These are phyloP conservation scores for Cetoscarus ocellatus DNA, from an alignment of 2,797 vertebrate genomes.

Conservation along the genomic window DNA sequence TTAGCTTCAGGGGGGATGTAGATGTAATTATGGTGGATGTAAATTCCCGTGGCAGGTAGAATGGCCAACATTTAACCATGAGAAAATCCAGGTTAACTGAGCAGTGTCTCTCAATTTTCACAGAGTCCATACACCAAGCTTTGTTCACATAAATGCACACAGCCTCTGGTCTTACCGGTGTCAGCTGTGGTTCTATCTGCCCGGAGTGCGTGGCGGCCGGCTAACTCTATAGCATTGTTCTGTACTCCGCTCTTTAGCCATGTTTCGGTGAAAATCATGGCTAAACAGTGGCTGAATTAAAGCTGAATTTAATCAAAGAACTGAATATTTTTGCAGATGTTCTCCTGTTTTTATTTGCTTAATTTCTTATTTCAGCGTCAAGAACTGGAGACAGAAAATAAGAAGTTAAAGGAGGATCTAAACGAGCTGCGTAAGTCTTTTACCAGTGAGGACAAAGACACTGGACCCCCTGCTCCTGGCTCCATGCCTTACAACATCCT, in stretches of 20 bases:
- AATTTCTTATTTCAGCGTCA: slow-evolving; percentile 85
- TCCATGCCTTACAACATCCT: slow-evolving; percentile 90
- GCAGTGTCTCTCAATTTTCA: not conserved
- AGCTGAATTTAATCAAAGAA: not conserved
- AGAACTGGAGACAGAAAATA: slow-evolving; percentile 96
- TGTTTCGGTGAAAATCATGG: not conserved
- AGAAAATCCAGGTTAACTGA: not conserved
- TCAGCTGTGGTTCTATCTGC: not conserved
- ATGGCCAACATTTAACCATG: not conserved
- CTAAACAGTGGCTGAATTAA: no score
- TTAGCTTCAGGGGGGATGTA: not conserved
- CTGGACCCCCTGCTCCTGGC: slow-evolving; percentile 85
- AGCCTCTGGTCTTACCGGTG: not conserved
- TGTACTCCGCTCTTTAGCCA: not conserved
- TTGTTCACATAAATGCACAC: not conserved
- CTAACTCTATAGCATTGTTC: not conserved
- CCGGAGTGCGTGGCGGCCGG: not conserved
- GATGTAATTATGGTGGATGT: not conserved
- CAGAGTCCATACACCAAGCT: not conserved
- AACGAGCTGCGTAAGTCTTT: slow-evolving; percentile 91
- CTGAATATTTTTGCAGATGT: not conserved
- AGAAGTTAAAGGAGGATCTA: slow-evolving; percentile 94
- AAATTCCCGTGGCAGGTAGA: not conserved
- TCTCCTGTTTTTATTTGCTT: slow-evolving; percentile 7
- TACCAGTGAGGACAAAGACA: slow-evolving; percentile 80